phyloP scores from a whole-genome alignment of 2,113 vertebrate species.

The Sylvilagus bachmani region DNA sequence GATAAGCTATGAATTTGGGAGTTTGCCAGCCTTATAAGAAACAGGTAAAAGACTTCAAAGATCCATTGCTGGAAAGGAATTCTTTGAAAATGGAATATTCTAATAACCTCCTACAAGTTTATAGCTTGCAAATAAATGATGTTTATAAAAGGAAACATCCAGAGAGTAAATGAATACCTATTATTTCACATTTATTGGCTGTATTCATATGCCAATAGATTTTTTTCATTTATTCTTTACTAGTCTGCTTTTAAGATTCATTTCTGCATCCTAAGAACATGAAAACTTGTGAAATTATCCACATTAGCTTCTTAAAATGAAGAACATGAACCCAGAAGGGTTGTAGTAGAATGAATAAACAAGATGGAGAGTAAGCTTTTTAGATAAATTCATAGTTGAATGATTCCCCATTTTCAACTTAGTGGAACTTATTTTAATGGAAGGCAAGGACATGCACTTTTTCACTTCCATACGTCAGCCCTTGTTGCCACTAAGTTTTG shows the following conservation, averaged over 20 bases:
- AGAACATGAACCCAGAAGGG: background rate
- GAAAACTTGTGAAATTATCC: background rate
- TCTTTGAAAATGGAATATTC: background rate
- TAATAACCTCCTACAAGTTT: background rate
- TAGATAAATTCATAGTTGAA: background rate
- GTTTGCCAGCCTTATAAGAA: background rate
- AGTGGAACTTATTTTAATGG: background rate
- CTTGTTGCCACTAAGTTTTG: background rate
- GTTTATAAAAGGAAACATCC: conserved; percentile 7
- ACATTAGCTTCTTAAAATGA: background rate
- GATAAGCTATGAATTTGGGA: background rate
- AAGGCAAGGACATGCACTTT: background rate
- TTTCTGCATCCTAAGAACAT: conserved; percentile 28
- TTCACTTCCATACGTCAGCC: background rate
- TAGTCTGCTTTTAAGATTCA: background rate
- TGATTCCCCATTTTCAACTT: background rate
- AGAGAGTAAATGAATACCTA: background rate
- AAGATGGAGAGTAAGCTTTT: background rate
- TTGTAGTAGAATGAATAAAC: background rate
- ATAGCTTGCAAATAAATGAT: background rate
- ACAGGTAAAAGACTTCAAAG: background rate
- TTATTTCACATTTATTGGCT: conserved; percentile 15
- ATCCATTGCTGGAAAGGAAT: background rate
- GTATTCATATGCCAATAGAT: background rate
- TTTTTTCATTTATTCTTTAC: background rate